These are phyloP conservation scores for Oligia latruncula DNA, from an alignment of 2,888 invertebrate genomes.

Conservation along the genomic window DNA sequence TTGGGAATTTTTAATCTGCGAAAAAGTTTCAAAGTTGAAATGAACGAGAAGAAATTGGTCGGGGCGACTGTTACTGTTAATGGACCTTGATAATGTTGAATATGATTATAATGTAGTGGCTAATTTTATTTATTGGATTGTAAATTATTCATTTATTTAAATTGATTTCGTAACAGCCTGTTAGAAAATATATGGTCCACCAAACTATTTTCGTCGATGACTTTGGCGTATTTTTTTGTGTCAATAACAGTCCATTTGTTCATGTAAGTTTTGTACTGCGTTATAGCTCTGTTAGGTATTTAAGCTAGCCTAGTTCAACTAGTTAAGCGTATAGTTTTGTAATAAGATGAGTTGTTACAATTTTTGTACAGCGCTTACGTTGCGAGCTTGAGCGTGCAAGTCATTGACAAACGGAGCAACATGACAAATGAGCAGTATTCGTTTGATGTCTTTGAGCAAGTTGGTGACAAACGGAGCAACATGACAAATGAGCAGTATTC, in stretches of 20 bases:
- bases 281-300: too few relatives aligned
- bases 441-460: not conserved
- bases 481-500: not conserved
- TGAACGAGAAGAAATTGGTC: slow-evolving; percentile 24
- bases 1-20: slow-evolving; percentile 36
- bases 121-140: not conserved
- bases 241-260: not conserved
- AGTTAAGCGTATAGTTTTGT: not conserved
- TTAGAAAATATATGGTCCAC: not conserved
- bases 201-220: not conserved
- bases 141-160: not conserved
- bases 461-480: not conserved
- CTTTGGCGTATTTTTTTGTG: not conserved
- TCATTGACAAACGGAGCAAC: not conserved
- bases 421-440: not conserved
- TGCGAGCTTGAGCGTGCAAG: not conserved
- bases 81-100: slow-evolving; percentile 8
- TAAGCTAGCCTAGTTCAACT: not conserved
- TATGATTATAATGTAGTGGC: not conserved
- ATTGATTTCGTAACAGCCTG: not conserved
- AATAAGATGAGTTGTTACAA: not conserved
- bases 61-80: not conserved
- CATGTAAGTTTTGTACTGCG: not conserved
- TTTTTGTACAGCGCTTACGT: not conserved
- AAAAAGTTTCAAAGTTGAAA: slow-evolving; percentile 45